phyloP scores from a whole-genome alignment of 2,113 vertebrate genomes.

The Procavia capensis region DNA sequence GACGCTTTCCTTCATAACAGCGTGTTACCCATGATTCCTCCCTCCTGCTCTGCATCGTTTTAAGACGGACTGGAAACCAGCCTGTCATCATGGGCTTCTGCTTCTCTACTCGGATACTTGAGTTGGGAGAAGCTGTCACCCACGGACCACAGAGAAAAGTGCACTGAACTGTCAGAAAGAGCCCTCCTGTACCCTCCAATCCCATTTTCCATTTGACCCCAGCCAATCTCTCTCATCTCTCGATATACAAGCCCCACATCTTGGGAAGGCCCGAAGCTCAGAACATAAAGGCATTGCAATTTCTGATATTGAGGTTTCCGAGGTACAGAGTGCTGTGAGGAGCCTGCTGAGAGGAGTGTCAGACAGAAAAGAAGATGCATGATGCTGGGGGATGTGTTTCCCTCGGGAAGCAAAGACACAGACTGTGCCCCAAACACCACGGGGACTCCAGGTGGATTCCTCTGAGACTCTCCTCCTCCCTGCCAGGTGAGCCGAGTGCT shows the following conservation, averaged over 20 bases:
- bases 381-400: accelerated
- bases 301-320: accelerated
- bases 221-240: accelerated
- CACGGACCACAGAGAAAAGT: background rate
- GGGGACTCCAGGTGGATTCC: accelerated
- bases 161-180: background rate
- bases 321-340: background rate
- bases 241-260: background rate
- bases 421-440: accelerated
- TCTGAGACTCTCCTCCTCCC: background rate
- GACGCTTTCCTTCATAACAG: background rate
- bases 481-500: accelerated
- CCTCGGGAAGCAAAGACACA: accelerated
- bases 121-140: background rate
- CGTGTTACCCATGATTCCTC: too few species aligned
- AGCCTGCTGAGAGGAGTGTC: background rate
- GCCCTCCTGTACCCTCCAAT: background rate
- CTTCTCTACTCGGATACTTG: background rate
- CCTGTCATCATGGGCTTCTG: background rate
- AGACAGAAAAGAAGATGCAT: background rate
- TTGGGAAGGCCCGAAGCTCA: accelerated
- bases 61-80: background rate
- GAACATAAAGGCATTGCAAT: accelerated
- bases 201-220: background rate
- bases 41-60: background rate